These are phyloP conservation scores for Haliclona indistincta DNA, from an alignment of 37 sponge, comb jelly and placozoan species.

Conservation along the genomic window DNA sequence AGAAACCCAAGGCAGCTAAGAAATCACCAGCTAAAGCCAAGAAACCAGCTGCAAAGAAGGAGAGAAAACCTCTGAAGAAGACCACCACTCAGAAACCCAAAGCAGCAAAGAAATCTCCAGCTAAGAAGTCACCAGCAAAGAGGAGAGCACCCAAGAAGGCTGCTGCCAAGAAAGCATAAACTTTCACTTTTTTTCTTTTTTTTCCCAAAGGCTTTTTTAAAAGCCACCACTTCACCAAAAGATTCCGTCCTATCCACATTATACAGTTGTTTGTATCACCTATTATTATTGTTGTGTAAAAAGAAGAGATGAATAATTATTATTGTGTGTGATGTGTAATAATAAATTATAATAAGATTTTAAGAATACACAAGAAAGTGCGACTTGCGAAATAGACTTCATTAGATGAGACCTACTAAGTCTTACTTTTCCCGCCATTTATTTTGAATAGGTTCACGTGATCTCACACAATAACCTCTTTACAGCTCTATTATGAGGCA, in stretches of 20 bases:
- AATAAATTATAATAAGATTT: no score
- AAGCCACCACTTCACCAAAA: slow-evolving; percentile 84
- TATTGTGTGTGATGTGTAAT: no score
- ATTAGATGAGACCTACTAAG: no score
- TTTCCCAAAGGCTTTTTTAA: slow-evolving; percentile 78
- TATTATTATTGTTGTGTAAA: no score
- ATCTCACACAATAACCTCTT: no score
- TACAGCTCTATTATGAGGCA: no score
- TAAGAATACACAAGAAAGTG: no score
- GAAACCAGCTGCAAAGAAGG: slow-evolving; percentile 19
- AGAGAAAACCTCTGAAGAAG: background rate
- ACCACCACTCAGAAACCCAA: background rate
- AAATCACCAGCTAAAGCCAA: slow-evolving; percentile 12
- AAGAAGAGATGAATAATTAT: no score
- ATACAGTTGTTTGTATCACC: no score
- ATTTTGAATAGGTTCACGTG: no score
- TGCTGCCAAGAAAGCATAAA: slow-evolving; percentile 13
- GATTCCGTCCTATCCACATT: slow-evolving; percentile 44
- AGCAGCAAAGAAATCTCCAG: slow-evolving; percentile 3
- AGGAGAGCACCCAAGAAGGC: slow-evolving; percentile 39
- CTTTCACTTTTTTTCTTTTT: slow-evolving; percentile 20
- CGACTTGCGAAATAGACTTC: no score
- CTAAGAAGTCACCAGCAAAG: slow-evolving; percentile 20
- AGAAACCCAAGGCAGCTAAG: slow-evolving; percentile 51
- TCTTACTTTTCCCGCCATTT: no score